Base-by-base conservation (phyloP, 2,888 invertebrate genomes). In the Cephus rjabovi region DNA sequence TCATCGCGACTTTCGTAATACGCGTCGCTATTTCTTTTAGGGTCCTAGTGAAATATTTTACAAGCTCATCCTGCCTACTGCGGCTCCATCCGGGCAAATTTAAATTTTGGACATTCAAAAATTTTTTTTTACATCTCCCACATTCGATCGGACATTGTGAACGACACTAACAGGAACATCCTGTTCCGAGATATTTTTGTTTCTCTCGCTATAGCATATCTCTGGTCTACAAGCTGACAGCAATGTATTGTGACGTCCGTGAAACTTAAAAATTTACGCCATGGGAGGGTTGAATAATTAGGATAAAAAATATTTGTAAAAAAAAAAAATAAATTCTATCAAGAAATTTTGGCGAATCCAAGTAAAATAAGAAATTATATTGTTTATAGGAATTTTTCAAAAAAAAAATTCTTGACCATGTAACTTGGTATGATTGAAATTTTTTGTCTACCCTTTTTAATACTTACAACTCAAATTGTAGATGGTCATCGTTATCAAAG, bases 391-490 rank as follows among this genome's bases (percentile, higher is more conserved):
- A 37, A 12, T 37, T 37, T 37, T 37, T 12, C 4, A 37, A 15
- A 37, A 37, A 12, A 37, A 15, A 15, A 4, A 37, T 15, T 4
- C 37, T 15, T 4, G 15, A 15, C 4, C 37, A 40, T 6, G 40
- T 15, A 23, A 23, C 6, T 40, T 15, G 4, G 6, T 6, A 15
- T 0, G 0, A 40, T 15, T 23, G 6, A 40, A 23, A 40, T 1
- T 15, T 15, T 40, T 40, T 6, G 4, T 4, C 23, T 15, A 40
- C 4, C 23, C 40, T 9, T 40, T 23, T 71, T 34, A 12, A 71
- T 76, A 88, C 91, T 90, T 79, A 91, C 91, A 91, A 76, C 81
- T 87, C 85, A 79, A 90, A 90, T 81, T 83, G 84, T 75, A 89
- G 82, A 76, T 88, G 84, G 69, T 87, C 87, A 70, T 83, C 83